Conservation (phyloP, 1,140 invertebrate species). For the Leptopilina clavipes region DNA sequence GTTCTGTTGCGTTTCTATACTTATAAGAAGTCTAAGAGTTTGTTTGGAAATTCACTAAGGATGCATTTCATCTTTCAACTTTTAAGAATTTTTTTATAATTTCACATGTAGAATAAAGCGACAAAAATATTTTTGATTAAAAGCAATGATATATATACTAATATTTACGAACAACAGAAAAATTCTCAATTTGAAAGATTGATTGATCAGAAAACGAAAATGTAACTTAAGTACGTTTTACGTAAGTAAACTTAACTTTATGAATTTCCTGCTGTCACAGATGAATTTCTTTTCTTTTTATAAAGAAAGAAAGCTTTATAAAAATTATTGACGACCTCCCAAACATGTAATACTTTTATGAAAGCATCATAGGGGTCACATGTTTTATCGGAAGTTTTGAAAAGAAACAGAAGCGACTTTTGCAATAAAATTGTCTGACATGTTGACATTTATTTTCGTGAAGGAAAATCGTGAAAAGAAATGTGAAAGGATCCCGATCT, state of each 20-base stretch:
- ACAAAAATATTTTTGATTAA: too few species aligned
- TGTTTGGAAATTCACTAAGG: too few species aligned
- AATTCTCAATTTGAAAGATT: neutral
- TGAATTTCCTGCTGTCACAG: neutral
- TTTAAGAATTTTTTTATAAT: too few species aligned
- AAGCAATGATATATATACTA: too few species aligned
- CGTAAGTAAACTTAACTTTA: too few species aligned
- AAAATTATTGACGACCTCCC: conserved; percentile 17
- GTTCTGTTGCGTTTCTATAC: too few species aligned
- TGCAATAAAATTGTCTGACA: conserved; percentile 10
- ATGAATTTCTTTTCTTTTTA: neutral
- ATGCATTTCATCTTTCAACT: too few species aligned
- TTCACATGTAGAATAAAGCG: too few species aligned
- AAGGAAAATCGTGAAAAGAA: conserved; percentile 11
- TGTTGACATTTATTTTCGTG: neutral
- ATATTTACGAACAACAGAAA: neutral
- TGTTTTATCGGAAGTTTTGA: neutral
- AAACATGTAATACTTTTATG: neutral
- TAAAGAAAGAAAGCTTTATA: neutral
- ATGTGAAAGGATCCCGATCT: neutral
- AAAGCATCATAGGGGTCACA: conserved; percentile 15
- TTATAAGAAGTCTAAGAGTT: too few species aligned
- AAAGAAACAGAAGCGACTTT: neutral
- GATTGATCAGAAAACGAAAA: conserved; percentile 3
- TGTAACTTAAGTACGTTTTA: neutral